Percentiles rank a stretch among this genome's conserved stretches.
phyloP scores from a whole-genome alignment of 2,888 invertebrate species.

The Caenorhabditis zanzibari region DNA sequence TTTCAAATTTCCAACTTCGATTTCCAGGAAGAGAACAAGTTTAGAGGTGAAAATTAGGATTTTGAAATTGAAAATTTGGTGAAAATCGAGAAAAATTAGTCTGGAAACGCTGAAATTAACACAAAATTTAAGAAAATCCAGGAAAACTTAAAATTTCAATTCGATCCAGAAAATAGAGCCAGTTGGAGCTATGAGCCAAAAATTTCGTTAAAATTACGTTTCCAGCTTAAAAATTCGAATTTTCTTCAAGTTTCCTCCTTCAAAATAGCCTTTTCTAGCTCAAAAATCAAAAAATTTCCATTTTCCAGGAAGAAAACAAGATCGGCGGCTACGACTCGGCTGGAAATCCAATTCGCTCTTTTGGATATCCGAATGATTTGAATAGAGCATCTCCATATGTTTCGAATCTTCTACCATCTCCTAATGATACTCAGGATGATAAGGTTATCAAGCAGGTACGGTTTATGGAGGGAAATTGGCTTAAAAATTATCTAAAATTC shows the following conservation, averaged over 20 bases:
- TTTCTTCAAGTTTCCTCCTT: no score
- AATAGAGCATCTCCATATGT: slow-evolving; percentile 56
- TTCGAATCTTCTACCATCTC: slow-evolving; percentile 68
- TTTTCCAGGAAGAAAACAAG: slow-evolving; percentile 60
- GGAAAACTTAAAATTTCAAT: no score
- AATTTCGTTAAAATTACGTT: neutral
- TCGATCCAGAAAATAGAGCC: no score
- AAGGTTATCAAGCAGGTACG: slow-evolving; percentile 57
- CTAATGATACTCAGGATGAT: slow-evolving; percentile 64
- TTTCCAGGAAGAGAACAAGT: no score
- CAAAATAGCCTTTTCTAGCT: no score
- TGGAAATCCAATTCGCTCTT: slow-evolving; percentile 27
- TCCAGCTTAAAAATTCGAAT: neutral
- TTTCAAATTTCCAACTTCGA: no score
- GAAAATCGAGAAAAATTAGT: no score
- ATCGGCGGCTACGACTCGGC: slow-evolving; percentile 40
- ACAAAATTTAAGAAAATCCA: no score
- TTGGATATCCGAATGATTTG: neutral
- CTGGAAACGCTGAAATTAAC: no score
- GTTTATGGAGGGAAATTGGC: neutral
- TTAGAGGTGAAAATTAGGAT: no score
- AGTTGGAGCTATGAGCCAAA: no score
- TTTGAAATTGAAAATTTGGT: no score
- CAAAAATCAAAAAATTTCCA: neutral
- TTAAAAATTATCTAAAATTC: neutral